Evolutionary conservation across 2,797 vertebrate species (phyloP), one percentile per base, ranked within the genome.

Genomic region (Enteromius unitaeniatus): DNA sequence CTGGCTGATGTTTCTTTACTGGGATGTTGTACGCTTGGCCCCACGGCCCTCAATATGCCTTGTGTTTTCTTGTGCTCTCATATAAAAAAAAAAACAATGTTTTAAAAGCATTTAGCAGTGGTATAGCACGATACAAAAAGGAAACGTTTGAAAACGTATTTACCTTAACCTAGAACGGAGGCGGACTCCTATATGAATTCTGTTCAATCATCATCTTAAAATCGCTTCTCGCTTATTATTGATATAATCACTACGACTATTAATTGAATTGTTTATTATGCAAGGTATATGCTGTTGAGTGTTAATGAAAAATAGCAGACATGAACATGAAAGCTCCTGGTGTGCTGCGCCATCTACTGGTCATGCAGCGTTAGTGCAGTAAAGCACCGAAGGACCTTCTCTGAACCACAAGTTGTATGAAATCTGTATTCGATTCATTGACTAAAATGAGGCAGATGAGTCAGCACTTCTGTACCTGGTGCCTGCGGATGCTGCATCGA

Each of bases 21-120:
- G 34, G 72, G 42, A 79, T 77, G 45, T 76, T 72, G 64, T 77
- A 64, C 31, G 80, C 86, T 85, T 79, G 64, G 77, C 78, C 78
- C 67, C 58, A 58, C 26, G 73, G 67, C 67, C 55, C 62, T 75
- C 72, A 81, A 73, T 83, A 80, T 76, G 81, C 70, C 73, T 83
- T 73, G 62, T 85, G 75, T 83, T 79, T 70, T 78, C 65, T 65
- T 68, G 76, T 86, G 69, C 73, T 79, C 58, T 83, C 85, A 79
- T 70, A 31, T 74, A 73, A 0, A 26, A 49, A 75, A 55, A n/a
- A 26, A 2, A 42, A 74, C 17, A n/a, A 11, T 31, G 14, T 47
- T 21, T 55, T 53, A 34, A 49, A 79, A 80, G 8, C n/a, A 3
- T 74, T 74, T 81, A 81, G 68, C 68, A 79, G 76, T 53, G 69